Evolutionary conservation across 2,113 vertebrate genomes (phyloP).

Genomic region (Mionectes macconnelli): DNA sequence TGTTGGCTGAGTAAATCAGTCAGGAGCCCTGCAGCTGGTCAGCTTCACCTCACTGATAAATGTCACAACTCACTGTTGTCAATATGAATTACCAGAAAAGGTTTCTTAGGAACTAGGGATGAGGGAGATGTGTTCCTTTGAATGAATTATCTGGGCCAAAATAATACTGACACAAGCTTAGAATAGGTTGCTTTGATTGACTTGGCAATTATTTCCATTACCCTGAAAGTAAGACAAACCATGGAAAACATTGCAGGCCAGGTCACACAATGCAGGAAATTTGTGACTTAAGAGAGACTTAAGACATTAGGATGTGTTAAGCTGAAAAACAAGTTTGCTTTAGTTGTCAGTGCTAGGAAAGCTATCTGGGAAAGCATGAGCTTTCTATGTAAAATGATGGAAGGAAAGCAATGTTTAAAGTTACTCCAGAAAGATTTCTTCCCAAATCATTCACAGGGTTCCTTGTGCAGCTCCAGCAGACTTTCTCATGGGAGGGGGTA

Average conservation of each 20-base stretch:
- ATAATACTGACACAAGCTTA: conserved; percentile 1
- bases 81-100: conserved; percentile 57
- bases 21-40: conserved; percentile 55
- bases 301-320: background rate
- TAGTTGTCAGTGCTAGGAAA: background rate
- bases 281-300: background rate
- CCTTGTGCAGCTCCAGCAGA: background rate
- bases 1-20: conserved; percentile 56
- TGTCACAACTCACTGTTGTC: conserved; percentile 56
- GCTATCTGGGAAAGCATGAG: background rate
- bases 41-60: conserved; percentile 44
- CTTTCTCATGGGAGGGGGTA: background rate
- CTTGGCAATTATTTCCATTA: conserved; percentile 11
- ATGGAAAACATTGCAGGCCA: background rate
- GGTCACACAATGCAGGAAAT: background rate
- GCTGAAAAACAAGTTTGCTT: background rate
- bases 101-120: conserved; percentile 9
- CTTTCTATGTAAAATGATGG: background rate
- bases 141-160: conserved; percentile 13
- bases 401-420: background rate
- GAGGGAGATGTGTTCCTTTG: background rate
- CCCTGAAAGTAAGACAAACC: background rate
- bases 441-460: background rate
- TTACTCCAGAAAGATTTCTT: background rate
- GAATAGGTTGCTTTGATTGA: background rate